A percentile compares a stretch with the other conserved stretches of the same genome.
These are phyloP conservation scores for Ibycter americanus DNA, from an alignment of 2,797 vertebrate genomes.

Conservation along the genomic window DNA sequence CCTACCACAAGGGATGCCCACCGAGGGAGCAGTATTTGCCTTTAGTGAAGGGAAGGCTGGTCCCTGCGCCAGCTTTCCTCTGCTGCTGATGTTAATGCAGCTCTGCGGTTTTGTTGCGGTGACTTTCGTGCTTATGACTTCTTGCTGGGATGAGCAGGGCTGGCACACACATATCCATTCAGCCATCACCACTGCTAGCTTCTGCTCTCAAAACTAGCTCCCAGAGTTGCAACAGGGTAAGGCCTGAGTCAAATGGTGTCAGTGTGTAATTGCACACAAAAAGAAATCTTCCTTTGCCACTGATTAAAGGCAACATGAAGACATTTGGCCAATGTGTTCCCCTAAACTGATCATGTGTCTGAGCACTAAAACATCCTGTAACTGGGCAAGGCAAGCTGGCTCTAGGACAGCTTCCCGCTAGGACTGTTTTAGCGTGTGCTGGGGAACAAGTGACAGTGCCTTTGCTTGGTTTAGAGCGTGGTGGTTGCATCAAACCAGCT, in stretches of 20 bases:
- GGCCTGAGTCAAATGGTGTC: not conserved
- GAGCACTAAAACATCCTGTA: not conserved
- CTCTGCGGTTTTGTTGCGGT: accelerated
- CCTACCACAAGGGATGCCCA: not conserved
- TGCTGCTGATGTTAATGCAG: not conserved
- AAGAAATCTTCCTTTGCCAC: not conserved
- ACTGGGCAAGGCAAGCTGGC: not conserved
- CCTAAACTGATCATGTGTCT: not conserved
- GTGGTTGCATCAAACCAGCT: not conserved
- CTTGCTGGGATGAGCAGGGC: not conserved
- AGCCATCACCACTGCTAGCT: not conserved
- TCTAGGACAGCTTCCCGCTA: not conserved
- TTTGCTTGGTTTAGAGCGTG: not conserved
- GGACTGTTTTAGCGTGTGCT: not conserved
- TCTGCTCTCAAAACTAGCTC: not conserved
- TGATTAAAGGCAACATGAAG: not conserved
- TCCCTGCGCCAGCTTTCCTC: not conserved
- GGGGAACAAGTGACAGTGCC: not conserved
- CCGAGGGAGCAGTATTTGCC: not conserved
- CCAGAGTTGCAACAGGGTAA: not conserved
- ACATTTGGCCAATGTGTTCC: not conserved
- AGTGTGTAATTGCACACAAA: not conserved
- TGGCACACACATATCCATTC: not conserved
- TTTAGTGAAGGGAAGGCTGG: not conserved
- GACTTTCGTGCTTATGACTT: not conserved